phyloP scores from a whole-genome alignment of 2,113 vertebrate genomes.

The Cololabis saira region DNA sequence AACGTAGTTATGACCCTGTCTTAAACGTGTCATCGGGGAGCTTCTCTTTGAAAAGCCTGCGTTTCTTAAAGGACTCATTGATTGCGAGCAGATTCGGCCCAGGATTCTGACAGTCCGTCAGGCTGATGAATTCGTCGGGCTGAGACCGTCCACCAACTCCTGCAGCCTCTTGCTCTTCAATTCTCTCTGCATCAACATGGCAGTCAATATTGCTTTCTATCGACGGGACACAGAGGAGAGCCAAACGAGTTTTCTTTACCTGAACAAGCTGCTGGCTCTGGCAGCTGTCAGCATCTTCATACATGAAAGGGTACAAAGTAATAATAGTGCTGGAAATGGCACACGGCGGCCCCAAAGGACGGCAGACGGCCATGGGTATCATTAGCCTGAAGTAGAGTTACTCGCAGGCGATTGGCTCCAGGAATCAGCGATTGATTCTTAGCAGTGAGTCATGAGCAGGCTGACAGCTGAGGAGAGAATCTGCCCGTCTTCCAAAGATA shows the following conservation, averaged over 20 bases:
- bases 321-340: slow-evolving; percentile 10
- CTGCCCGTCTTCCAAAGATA: slow-evolving; percentile 30
- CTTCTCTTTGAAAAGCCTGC: slow-evolving; percentile 39
- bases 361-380: slow-evolving; percentile 10
- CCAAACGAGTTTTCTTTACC: slow-evolving; percentile 47
- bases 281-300: slow-evolving; percentile 39
- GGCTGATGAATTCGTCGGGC: slow-evolving; percentile 61
- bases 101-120: slow-evolving; percentile 51
- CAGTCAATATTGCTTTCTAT: slow-evolving; percentile 60
- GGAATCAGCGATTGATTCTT: slow-evolving; percentile 44
- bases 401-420: slow-evolving; percentile 32
- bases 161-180: slow-evolving; percentile 44
- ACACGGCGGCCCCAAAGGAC: background rate
- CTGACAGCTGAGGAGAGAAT: slow-evolving; percentile 24
- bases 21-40: slow-evolving; percentile 56
- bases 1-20: slow-evolving; percentile 56
- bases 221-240: slow-evolving; percentile 43
- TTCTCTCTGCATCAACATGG: slow-evolving; percentile 48
- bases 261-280: slow-evolving; percentile 38
- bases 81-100: slow-evolving; percentile 58
- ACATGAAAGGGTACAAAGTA: slow-evolving; percentile 19
- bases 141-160: slow-evolving; percentile 44
- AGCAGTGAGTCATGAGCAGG: slow-evolving; percentile 20
- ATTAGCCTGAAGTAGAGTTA: slow-evolving; percentile 16
- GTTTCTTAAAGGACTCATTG: slow-evolving; percentile 67